Percentiles rank a stretch among this genome's conserved stretches.
Evolutionary conservation across 1,140 invertebrate genomes (phyloP).

Genomic region (Hyphantria cunea): DNA sequence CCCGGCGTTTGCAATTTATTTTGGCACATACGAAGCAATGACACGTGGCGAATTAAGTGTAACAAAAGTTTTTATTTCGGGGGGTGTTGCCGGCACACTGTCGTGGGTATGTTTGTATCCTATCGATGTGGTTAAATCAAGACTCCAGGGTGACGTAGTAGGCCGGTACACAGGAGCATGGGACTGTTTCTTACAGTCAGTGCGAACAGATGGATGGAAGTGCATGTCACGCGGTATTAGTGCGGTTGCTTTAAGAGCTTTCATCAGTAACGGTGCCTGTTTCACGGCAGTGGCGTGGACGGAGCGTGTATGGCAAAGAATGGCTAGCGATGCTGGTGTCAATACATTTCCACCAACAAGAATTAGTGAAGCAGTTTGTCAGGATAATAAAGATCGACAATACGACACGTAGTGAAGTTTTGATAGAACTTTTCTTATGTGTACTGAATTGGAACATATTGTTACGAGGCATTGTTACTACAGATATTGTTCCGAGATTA

Average conservation of each 20-base stretch:
- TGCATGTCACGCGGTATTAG: slow-evolving; percentile 88
- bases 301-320: slow-evolving; percentile 60
- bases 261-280: slow-evolving; percentile 95
- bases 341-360: slow-evolving; percentile 58
- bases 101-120: slow-evolving; percentile 95
- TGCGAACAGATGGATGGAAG: slow-evolving; percentile 85
- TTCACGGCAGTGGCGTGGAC: slow-evolving; percentile 92
- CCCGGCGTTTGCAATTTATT: slow-evolving; percentile 84
- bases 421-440: slow-evolving; percentile 2
- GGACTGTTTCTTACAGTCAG: slow-evolving; percentile 88
- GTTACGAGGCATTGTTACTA: too few relatives aligned
- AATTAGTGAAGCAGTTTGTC: slow-evolving; percentile 68
- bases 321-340: slow-evolving; percentile 42
- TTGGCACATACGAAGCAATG: slow-evolving; percentile 88
- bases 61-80: slow-evolving; percentile 86
- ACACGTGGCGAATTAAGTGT: slow-evolving; percentile 78
- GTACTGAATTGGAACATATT: background rate
- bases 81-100: slow-evolving; percentile 90
- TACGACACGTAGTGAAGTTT: slow-evolving; percentile 8
- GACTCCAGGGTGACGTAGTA: slow-evolving; percentile 90
- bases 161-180: slow-evolving; percentile 85
- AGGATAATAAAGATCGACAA: slow-evolving; percentile 45
- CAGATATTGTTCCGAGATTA: slow-evolving; percentile 5
- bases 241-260: slow-evolving; percentile 91
- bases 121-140: slow-evolving; percentile 94